Evolutionary conservation across 2,113 vertebrate species (phyloP).

Genomic region (Eira barbara): DNA sequence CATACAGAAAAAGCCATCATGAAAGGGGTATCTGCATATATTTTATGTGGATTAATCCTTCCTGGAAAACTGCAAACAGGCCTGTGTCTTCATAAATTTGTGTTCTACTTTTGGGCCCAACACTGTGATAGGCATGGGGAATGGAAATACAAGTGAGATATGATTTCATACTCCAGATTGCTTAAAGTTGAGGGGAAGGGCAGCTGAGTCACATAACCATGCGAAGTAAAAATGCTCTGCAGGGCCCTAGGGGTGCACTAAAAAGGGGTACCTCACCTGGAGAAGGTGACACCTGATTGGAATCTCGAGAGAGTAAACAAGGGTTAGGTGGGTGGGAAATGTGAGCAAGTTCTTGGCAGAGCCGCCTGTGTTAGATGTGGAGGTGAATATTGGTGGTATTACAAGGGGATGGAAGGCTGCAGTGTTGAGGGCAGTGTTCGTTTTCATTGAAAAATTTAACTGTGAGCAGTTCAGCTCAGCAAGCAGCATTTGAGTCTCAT

Average conservation of each 20-base stretch:
- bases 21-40: background rate
- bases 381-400: background rate
- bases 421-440: background rate
- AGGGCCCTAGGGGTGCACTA: accelerated
- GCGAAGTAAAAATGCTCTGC: background rate
- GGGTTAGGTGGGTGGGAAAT: background rate
- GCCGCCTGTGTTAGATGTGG: background rate
- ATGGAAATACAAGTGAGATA: background rate
- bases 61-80: background rate
- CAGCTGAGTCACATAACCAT: background rate
- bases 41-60: background rate
- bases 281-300: background rate
- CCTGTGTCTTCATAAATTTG: background rate
- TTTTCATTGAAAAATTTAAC: background rate
- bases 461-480: background rate
- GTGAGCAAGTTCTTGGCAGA: background rate
- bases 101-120: background rate
- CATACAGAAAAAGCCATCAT: background rate
- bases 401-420: background rate
- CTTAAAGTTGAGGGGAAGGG: background rate
- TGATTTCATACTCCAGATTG: background rate
- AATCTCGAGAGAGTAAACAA: background rate
- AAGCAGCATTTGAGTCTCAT: background rate
- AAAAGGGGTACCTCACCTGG: background rate
- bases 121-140: background rate